phyloP scores from a whole-genome alignment of 2,113 vertebrate genomes.

The Saimiri boliviensis region DNA sequence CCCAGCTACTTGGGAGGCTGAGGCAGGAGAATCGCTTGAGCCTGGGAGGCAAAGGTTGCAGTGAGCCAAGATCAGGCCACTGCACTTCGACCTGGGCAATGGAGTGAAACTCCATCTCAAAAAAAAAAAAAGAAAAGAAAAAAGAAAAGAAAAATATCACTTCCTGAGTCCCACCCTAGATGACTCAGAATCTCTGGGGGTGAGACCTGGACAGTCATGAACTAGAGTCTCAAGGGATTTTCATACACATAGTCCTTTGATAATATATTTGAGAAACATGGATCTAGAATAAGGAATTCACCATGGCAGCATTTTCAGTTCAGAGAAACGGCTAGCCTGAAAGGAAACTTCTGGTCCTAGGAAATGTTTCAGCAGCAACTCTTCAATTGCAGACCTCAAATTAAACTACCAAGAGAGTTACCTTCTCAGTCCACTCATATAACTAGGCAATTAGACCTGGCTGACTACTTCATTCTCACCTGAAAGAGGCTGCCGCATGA shows the following conservation, averaged over 20 bases:
- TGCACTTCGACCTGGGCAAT: too few species aligned
- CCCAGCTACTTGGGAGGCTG: too few species aligned
- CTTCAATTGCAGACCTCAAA: background rate
- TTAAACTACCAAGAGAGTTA: slow-evolving; percentile 15
- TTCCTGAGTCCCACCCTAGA: background rate
- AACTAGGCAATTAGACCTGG: slow-evolving; percentile 21
- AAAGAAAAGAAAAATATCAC: background rate
- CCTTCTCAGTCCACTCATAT: background rate
- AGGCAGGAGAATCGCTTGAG: too few species aligned
- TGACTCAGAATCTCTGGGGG: background rate
- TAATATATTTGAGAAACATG: background rate
- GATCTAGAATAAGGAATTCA: background rate
- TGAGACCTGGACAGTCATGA: background rate
- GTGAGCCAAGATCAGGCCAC: too few species aligned
- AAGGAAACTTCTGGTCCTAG: background rate
- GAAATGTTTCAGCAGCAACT: background rate
- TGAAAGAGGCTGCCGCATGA: background rate
- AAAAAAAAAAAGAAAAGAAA: too few species aligned
- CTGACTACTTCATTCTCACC: background rate
- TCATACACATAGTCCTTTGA: background rate
- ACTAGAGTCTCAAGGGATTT: background rate
- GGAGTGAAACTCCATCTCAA: too few species aligned
- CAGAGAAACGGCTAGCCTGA: background rate
- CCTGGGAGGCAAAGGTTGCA: too few species aligned
- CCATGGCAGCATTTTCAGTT: background rate